Conservation (phyloP, 1,140 invertebrate species). For the Ridgeia piscesae region DNA sequence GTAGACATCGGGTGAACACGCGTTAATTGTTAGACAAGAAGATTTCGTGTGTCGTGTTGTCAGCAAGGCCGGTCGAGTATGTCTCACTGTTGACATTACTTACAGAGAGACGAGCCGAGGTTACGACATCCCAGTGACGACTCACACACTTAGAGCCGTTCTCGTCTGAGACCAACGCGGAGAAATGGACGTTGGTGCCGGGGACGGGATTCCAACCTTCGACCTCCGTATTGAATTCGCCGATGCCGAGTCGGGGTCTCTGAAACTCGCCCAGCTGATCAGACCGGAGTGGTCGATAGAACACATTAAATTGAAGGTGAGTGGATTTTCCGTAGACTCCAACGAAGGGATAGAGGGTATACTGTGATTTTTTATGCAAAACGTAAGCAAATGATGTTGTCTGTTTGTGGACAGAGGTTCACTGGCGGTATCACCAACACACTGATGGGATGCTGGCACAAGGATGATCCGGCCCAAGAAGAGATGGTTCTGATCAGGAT, state of each 20-base stretch:
- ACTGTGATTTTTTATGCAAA: too few relatives aligned
- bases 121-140: too few relatives aligned
- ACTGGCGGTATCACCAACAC: constrained; percentile 96
- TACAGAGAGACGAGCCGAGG: too few relatives aligned
- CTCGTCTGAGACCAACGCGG: too few relatives aligned
- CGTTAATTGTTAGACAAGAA: too few relatives aligned
- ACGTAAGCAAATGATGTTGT: not conserved
- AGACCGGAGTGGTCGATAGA: not conserved
- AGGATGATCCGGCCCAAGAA: constrained; percentile 56
- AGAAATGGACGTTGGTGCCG: not conserved
- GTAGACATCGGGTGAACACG: too few relatives aligned
- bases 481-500: constrained; percentile 86
- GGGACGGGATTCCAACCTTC: not conserved
- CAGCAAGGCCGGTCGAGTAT: too few relatives aligned
- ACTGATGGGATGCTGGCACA: constrained; percentile 75
- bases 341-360: too few relatives aligned
- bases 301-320: not conserved
- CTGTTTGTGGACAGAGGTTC: constrained; percentile 71
- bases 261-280: not conserved
- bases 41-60: too few relatives aligned
- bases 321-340: too few relatives aligned
- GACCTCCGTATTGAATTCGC: not conserved
- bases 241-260: not conserved
- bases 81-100: too few relatives aligned
- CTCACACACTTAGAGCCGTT: too few relatives aligned